Base-by-base conservation (phyloP, 2,113 vertebrate genomes). In the Nothobranchius kuhntae region DNA sequence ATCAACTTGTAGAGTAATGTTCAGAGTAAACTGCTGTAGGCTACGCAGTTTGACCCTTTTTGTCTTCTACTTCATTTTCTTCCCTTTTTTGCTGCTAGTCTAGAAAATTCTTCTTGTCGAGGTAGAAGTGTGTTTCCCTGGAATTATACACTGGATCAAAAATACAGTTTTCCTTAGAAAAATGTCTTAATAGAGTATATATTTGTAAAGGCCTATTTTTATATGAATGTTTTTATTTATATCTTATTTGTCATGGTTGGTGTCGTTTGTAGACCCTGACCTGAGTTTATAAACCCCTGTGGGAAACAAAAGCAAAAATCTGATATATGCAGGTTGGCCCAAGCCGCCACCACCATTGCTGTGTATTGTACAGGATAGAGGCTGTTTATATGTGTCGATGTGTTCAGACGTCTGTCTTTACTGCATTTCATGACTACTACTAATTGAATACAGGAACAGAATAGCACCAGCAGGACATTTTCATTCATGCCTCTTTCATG, bases 221-320 rank as follows among this genome's bases (percentile, higher is more conserved):
- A 95, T 98, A 98, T 96, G 95, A 94, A 95, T 96, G 93, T 95
- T 93, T 51, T 97, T 97, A 98, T 99, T 98, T 98, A 98, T 98
- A 94, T 94, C 68, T 89, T 84, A 86, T 92, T 55, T 46, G 50
- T 56, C 92, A 89, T 92, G 88, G 84, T 91, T 89, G 80, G 53
- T 80, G 85, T 93, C 87, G 84, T 86, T 79, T 90, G 73, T 66
- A 57, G 75, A 72, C 78, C 53, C 64, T 46, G 48, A 71, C 38
- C 53, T 77, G 78, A 92, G 90, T 86, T 92, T 92, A 70, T 65
- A 77, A 81, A 80, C 50, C 68, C 67, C 53, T 58, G 74, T 87
- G 85, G 66, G 21, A 21, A 21, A 30, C 30, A 72, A 50, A 72
- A 62, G 53, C 52, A 67, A 73, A 81, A 83, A 73, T 75, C 67